Base-by-base conservation (phyloP, 2,888 invertebrate species). In the Dicycla oo region DNA sequence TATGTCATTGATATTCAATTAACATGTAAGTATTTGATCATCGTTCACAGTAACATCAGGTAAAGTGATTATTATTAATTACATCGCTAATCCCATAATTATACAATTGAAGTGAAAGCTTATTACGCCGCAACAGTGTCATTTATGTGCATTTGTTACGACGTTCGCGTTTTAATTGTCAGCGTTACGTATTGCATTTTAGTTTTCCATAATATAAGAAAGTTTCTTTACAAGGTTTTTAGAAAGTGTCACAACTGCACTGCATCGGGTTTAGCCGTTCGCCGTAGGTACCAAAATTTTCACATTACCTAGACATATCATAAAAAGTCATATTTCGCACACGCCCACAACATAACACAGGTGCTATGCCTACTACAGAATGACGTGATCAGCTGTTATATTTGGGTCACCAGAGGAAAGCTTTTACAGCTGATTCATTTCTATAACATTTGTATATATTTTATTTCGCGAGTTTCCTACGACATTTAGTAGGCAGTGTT, bases 351-450 rank as follows among this genome's bases (percentile, higher is more conserved):
- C 81, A 56, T 49, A 57, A 67, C 53, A 26, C 69, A 80, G 77
- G 80, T 81, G 76, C 43, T 73, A 81, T 77, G 76, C 51, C 60
- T 67, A 75, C 69, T 49, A 68, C 43, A 72, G 57, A 53, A 73
- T 66, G 63, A 76, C 75, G 81, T 73, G 69, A 78, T 76, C 65
- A 81, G 75, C 74, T 83, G 82, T 81, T 87, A 86, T 87, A 91
- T 88, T 87, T 86, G 78, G 90, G 90, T 90, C 89, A 91, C 69
- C 86, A 80, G 84, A 83, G 70, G 73, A 83, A 73, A 61, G 71
- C 26, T 73, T 80, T 80, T 56, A 62, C 34, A 23, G 49, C 60
- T 73, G 81, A 81, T 74, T 76, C 74, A 78, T 62, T 78, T 79
- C 71, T 69, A 73, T 61, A 77, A 82, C 78, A 51, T 69, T 74